These are phyloP conservation scores for Copidosoma aretas DNA, from an alignment of 2,888 invertebrate species.

Conservation along the genomic window DNA sequence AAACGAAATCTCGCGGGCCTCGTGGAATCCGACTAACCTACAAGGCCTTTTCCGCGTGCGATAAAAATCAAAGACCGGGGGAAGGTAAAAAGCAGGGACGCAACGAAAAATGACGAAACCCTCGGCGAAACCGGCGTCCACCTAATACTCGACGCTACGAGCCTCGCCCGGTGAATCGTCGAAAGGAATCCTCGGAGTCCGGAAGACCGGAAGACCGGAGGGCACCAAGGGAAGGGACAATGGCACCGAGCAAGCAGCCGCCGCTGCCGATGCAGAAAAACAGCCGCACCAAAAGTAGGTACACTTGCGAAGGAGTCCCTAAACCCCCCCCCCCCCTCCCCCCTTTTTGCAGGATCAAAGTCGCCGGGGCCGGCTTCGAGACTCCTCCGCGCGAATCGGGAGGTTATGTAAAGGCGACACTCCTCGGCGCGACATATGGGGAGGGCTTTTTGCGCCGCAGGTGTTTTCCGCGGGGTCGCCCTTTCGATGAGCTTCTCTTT, in stretches of 20 bases:
- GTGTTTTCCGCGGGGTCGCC: too few species aligned
- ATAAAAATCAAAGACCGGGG: background rate
- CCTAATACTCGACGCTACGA: background rate
- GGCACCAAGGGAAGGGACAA: slow-evolving; percentile 8
- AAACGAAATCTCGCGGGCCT: too few species aligned
- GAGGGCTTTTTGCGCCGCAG: too few species aligned
- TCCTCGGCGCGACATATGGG: too few species aligned
- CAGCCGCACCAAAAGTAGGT: slow-evolving; percentile 38
- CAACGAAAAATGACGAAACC: too few species aligned
- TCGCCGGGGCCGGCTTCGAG: background rate
- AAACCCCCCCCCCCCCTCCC: background rate
- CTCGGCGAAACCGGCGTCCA: background rate
- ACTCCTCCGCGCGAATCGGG: slow-evolving; percentile 7
- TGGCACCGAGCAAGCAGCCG: slow-evolving; percentile 27
- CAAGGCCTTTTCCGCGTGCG: too few species aligned
- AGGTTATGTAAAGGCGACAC: slow-evolving; percentile 26
- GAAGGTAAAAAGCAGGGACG: background rate
- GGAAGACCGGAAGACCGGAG: background rate
- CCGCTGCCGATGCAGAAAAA: slow-evolving; percentile 27
- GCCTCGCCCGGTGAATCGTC: slow-evolving; percentile 1
- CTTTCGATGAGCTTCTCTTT: too few species aligned
- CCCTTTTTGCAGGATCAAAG: slow-evolving; percentile 5
- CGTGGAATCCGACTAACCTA: too few species aligned
- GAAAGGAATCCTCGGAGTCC: slow-evolving; percentile 1
- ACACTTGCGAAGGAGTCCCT: slow-evolving; percentile 9